Percentiles rank a stretch among this genome's conserved stretches.
phyloP scores from a whole-genome alignment of 2,888 invertebrate species.

The Chymomyza fuscimana region DNA sequence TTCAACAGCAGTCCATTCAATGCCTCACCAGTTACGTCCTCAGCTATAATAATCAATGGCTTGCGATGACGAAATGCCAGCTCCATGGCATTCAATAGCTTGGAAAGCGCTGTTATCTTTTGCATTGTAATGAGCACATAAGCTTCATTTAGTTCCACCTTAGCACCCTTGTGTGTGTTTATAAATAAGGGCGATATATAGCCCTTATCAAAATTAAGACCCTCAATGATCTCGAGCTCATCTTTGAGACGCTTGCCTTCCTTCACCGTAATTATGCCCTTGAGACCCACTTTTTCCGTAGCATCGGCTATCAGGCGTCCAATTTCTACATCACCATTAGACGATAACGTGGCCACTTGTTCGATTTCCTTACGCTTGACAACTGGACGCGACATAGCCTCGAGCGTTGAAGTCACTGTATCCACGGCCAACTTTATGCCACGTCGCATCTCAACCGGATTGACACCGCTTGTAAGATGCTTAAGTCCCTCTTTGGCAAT shows the following conservation, averaged over 20 bases:
- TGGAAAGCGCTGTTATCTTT: slow-evolving; percentile 97
- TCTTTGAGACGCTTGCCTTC: slow-evolving; percentile 98
- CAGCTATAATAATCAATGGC: slow-evolving; percentile 96
- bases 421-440: slow-evolving; percentile 98
- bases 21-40: slow-evolving; percentile 97
- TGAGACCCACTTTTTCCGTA: slow-evolving; percentile 97
- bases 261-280: slow-evolving; percentile 99
- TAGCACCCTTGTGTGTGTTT: slow-evolving; percentile 97
- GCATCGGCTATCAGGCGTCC: slow-evolving; percentile 97
- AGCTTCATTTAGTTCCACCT: slow-evolving; percentile 98
- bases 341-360: slow-evolving; percentile 99
- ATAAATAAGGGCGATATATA: slow-evolving; percentile 99
- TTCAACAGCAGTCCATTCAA: slow-evolving; percentile 95
- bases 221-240: slow-evolving; percentile 97
- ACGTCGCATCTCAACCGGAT: slow-evolving; percentile 96
- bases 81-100: slow-evolving; percentile 97
- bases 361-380: slow-evolving; percentile 99
- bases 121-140: slow-evolving; percentile 96
- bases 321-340: slow-evolving; percentile 96
- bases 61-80: slow-evolving; percentile 94
- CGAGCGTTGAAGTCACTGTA: slow-evolving; percentile 91
- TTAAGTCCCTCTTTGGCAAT: slow-evolving; percentile 99
- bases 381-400: slow-evolving; percentile 94
- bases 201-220: slow-evolving; percentile 99
- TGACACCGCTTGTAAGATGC: slow-evolving; percentile 97